A percentile compares a stretch with the other conserved stretches of the same genome.
These are phyloP conservation scores for Threskiornis aethiopicus DNA, from an alignment of 2,797 vertebrate genomes.

Conservation along the genomic window DNA sequence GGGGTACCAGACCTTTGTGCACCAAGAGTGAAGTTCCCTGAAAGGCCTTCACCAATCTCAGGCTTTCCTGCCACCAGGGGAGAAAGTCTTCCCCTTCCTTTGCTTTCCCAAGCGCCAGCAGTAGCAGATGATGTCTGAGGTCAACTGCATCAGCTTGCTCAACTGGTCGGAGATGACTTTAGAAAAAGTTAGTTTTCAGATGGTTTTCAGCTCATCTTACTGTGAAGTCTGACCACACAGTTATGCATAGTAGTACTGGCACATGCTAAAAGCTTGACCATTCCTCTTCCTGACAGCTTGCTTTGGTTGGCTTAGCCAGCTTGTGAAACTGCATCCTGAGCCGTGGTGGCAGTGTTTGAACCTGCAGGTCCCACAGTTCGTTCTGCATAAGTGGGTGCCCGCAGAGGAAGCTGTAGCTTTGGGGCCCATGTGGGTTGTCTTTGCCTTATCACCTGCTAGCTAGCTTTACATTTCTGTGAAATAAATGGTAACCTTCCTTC, in stretches of 20 bases:
- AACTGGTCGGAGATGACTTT: background rate
- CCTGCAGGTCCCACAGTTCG: background rate
- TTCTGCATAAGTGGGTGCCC: background rate
- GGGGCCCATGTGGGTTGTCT: accelerated
- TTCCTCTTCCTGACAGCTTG: background rate
- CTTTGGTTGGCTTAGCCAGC: background rate
- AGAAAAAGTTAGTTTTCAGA: background rate
- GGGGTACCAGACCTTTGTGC: background rate
- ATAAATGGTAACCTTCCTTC: background rate
- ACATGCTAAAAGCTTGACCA: accelerated
- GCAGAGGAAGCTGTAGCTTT: background rate
- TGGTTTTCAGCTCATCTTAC: background rate
- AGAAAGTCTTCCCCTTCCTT: background rate
- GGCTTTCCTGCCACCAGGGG: background rate
- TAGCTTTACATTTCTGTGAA: background rate
- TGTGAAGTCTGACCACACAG: background rate
- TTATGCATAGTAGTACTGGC: background rate
- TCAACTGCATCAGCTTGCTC: background rate
- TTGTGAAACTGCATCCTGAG: background rate
- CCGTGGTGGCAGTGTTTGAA: accelerated
- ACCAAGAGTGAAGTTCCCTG: background rate
- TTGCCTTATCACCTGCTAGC: background rate
- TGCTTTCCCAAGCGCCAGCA: background rate
- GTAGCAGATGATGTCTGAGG: background rate
- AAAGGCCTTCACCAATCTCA: background rate